Conservation (phyloP, 2,113 vertebrate genomes). For the Papio anubis region DNA sequence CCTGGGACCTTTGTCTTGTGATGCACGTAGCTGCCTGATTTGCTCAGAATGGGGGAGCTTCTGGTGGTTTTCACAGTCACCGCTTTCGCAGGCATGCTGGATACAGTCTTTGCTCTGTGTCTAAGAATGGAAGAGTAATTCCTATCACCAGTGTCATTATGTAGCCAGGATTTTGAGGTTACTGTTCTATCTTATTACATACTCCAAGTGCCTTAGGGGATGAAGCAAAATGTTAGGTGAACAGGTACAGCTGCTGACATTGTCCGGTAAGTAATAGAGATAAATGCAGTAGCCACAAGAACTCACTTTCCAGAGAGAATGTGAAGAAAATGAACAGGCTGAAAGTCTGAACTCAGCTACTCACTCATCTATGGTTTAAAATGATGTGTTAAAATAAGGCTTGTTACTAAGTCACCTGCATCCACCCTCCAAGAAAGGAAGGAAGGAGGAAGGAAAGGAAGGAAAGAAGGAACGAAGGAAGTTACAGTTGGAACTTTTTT, state of each 20-base stretch:
- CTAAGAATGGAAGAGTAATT: background rate
- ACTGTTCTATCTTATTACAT: background rate
- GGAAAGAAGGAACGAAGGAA: no score
- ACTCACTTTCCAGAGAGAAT: background rate
- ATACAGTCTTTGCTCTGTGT: background rate
- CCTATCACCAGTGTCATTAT: background rate
- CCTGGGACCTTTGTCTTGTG: rapidly evolving
- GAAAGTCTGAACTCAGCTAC: background rate
- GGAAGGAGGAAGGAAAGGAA: rapidly evolving
- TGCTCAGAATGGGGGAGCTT: background rate
- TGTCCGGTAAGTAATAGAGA: background rate
- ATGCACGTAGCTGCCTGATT: background rate
- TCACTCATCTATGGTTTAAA: background rate
- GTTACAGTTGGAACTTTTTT: background rate
- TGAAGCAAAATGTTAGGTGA: background rate
- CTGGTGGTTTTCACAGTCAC: rapidly evolving
- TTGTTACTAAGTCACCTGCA: background rate
- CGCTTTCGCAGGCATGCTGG: background rate
- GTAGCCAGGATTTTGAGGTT: background rate
- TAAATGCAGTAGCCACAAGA: background rate
- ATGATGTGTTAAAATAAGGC: background rate
- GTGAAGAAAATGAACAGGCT: background rate
- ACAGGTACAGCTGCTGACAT: background rate
- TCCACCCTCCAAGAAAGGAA: background rate
- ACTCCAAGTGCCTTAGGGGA: background rate